These are phyloP conservation scores for Chlorocebus sabaeus DNA, from an alignment of 2,113 vertebrate genomes.

Conservation along the genomic window DNA sequence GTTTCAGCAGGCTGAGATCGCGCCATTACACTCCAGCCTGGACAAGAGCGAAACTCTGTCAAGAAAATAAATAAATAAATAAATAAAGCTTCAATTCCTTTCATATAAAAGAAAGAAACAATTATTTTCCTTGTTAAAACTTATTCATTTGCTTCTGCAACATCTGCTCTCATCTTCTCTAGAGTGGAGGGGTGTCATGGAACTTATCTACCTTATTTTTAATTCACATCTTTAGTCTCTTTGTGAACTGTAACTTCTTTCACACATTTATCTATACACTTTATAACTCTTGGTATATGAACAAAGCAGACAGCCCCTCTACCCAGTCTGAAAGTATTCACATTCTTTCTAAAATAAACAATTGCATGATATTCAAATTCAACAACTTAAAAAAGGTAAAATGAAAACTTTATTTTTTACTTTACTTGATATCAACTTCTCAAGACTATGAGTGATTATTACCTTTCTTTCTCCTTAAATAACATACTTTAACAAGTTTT, in stretches of 20 bases:
- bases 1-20: too few species aligned
- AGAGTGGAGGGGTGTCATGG: background rate
- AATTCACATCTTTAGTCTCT: background rate
- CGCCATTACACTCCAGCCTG: too few species aligned
- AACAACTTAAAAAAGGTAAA: background rate
- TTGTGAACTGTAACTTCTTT: background rate
- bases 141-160: background rate
- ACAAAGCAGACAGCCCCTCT: background rate
- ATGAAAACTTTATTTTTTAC: background rate
- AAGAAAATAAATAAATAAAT: too few species aligned
- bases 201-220: background rate
- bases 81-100: background rate
- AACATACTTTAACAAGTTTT: background rate
- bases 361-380: background rate
- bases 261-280: background rate
- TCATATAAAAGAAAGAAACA: background rate
- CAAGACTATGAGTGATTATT: background rate
- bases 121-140: background rate
- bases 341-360: background rate
- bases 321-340: background rate
- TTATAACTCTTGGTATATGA: background rate
- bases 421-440: background rate
- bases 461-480: background rate
- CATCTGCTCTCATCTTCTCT: background rate
- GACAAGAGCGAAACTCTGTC: too few species aligned